Conservation (phyloP, 2,888 invertebrate genomes). For the Gymnosoma rotundatum region DNA sequence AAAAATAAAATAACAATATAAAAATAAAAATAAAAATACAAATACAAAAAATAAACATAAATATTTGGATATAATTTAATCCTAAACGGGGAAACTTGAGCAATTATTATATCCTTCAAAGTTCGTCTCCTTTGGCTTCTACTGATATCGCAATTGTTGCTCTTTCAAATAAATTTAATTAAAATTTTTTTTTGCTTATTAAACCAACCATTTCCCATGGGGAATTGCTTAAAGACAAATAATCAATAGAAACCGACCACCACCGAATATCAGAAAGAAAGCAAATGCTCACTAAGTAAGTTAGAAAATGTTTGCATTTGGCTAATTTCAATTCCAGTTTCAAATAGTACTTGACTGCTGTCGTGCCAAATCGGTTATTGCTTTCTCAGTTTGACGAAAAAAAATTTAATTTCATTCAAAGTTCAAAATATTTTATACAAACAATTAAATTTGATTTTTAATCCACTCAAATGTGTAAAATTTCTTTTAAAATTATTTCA, state of each 20-base stretch:
- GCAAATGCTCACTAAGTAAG: conserved; percentile 78
- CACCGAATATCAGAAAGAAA: conserved; percentile 70
- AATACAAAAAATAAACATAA: conserved; percentile 21
- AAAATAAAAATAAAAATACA: not conserved
- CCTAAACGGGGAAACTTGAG: conserved; percentile 7
- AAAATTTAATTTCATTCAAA: not conserved
- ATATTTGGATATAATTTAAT: conserved; percentile 52
- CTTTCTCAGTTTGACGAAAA: not conserved
- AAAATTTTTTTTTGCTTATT: not conserved
- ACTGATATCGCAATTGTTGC: not conserved
- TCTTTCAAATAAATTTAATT: conserved; percentile 32
- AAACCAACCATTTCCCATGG: conserved; percentile 30
- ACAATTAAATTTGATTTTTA: conserved; percentile 2
- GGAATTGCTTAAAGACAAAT: conserved; percentile 50
- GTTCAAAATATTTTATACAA: not conserved
- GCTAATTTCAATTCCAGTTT: conserved; percentile 75
- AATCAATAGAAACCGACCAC: conserved; percentile 53
- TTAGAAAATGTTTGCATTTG: conserved; percentile 75
- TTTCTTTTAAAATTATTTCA: conserved; percentile 6
- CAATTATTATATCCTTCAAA: conserved; percentile 7
- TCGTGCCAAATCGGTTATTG: conserved; percentile 47
- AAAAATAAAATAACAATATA: not conserved
- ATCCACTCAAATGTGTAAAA: conserved; percentile 18
- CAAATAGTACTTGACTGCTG: conserved; percentile 55
- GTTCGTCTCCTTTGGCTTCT: not conserved